Evolutionary conservation across 2,888 invertebrate species (phyloP).

Genomic region (Leptothorax acervorum): DNA sequence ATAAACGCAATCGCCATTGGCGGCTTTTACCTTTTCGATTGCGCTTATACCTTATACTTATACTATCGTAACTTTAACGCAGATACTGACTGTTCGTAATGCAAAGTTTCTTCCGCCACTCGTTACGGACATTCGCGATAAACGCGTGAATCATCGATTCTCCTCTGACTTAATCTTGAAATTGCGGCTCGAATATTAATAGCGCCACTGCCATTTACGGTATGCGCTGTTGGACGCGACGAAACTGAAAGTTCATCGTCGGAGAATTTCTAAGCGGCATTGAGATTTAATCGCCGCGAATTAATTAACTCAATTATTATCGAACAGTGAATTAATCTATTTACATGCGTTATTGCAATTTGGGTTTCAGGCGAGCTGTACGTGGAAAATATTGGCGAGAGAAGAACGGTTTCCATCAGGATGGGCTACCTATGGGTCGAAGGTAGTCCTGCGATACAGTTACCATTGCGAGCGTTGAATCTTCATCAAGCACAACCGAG

Average conservation of each 20-base stretch:
- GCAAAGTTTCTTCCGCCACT: constrained; percentile 3
- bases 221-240: constrained; percentile 10
- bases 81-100: constrained; percentile 6
- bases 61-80: not conserved
- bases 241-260: constrained; percentile 37
- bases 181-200: constrained; percentile 31
- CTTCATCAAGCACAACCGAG: constrained; percentile 82
- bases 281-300: not conserved
- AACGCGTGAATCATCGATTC: constrained; percentile 42
- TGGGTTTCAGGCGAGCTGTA: constrained; percentile 82
- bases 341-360: constrained; percentile 43
- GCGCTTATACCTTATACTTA: not conserved
- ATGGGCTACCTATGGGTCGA: constrained; percentile 85
- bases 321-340: constrained; percentile 45
- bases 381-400: constrained; percentile 83
- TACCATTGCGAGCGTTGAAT: constrained; percentile 83
- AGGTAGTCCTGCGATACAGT: constrained; percentile 81
- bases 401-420: constrained; percentile 82
- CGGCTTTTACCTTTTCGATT: constrained; percentile 26
- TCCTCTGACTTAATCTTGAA: constrained; percentile 42
- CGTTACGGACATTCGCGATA: constrained; percentile 16
- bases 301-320: constrained; percentile 28
- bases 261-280: not conserved
- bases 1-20: constrained; percentile 2
- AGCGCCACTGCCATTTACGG: constrained; percentile 27